Evolutionary conservation across 2,113 vertebrate genomes (phyloP).

Genomic region (Hippocampus barbouri): DNA sequence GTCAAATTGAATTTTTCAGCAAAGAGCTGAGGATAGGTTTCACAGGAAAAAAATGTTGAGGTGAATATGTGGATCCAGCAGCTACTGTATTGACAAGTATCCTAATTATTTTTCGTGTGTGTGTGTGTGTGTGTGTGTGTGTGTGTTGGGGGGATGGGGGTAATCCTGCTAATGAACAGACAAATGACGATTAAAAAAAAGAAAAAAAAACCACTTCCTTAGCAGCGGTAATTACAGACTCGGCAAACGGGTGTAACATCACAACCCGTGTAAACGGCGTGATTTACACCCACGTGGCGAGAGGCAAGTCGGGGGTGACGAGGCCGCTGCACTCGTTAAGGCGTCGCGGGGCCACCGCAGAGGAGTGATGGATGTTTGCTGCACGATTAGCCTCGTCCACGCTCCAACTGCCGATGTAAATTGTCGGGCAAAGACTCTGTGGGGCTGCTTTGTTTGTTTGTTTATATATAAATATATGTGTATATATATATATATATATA

Average conservation of each 20-base stretch:
- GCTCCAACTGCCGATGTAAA: conserved; percentile 16
- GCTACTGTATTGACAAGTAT: too few relatives aligned
- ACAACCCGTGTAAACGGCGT: conserved; percentile 27
- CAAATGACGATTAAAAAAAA: not conserved
- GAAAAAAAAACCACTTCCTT: not conserved
- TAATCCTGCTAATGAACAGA: not conserved
- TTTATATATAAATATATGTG: too few relatives aligned
- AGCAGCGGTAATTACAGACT: not conserved
- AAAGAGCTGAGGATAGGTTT: too few relatives aligned
- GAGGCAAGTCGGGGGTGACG: conserved; percentile 15
- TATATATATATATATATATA: too few relatives aligned
- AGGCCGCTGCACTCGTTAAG: conserved; percentile 27
- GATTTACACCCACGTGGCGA: conserved; percentile 18
- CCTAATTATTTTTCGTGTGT: too few relatives aligned
- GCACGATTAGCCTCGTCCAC: conserved; percentile 25
- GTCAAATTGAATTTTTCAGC: too few relatives aligned
- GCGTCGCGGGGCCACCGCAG: not conserved
- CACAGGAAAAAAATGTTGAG: too few relatives aligned
- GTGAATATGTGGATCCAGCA: too few relatives aligned
- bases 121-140: too few relatives aligned
- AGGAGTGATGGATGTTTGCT: conserved; percentile 26
- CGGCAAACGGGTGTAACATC: not conserved
- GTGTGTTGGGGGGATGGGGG: too few relatives aligned
- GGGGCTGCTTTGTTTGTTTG: too few relatives aligned
- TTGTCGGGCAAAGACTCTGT: not conserved